Percentiles rank a stretch among this genome's conserved stretches.
Conservation (phyloP, 2,113 vertebrate species). For the Phylloscopus trochilus region DNA sequence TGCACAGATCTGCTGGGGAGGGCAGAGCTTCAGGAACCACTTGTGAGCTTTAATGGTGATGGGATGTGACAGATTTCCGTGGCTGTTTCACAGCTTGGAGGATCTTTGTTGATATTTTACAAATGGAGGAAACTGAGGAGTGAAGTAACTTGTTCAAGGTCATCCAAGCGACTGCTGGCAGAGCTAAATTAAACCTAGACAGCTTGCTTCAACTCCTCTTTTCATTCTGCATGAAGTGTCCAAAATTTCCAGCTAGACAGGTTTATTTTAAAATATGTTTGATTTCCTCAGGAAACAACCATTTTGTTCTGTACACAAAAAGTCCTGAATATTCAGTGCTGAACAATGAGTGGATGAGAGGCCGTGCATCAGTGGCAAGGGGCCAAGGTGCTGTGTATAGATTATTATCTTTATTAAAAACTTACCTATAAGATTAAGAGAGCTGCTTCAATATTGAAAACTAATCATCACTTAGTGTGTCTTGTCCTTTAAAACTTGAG, state of each 20-base stretch:
- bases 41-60: background rate
- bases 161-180: background rate
- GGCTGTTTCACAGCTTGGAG: background rate
- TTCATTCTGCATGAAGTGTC: background rate
- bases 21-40: background rate
- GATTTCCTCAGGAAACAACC: background rate
- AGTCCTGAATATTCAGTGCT: background rate
- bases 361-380: background rate
- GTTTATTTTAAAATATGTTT: background rate
- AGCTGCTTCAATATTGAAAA: background rate
- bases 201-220: background rate
- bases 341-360: background rate
- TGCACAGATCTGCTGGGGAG: background rate
- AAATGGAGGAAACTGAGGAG: background rate
- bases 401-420: constrained; percentile 14
- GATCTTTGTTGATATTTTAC: background rate
- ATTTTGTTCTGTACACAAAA: background rate
- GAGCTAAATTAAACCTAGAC: background rate
- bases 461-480: background rate
- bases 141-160: background rate
- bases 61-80: background rate
- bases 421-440: background rate
- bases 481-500: background rate
- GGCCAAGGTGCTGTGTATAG: background rate
- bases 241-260: background rate